Conservation (phyloP, 2,797 vertebrate genomes). For the Gymnocypris eckloni region DNA sequence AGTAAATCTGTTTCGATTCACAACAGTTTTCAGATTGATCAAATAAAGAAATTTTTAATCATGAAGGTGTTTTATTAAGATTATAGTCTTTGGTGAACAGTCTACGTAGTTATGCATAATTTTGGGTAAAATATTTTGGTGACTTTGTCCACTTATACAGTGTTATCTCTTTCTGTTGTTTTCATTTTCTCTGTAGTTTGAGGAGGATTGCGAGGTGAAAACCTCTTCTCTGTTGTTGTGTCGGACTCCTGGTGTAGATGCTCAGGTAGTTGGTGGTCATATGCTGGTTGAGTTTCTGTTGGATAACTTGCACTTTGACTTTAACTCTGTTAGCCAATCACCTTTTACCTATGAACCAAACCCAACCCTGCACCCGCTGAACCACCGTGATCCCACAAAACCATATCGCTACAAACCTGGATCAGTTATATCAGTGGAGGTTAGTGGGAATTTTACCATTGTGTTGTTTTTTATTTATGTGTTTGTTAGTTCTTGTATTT, state of each 20-base stretch:
- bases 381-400: conserved; percentile 83
- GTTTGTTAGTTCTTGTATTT: background rate
- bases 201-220: conserved; percentile 87
- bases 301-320: conserved; percentile 91
- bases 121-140: background rate
- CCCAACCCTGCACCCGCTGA: conserved; percentile 84
- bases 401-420: conserved; percentile 95
- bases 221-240: conserved; percentile 89
- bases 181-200: conserved; percentile 76
- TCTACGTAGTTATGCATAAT: background rate
- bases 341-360: conserved; percentile 89
- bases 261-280: conserved; percentile 69
- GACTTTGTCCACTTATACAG: background rate
- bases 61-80: background rate
- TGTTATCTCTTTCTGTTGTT: conserved; percentile 5
- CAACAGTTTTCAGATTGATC: background rate
- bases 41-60: background rate
- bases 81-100: background rate
- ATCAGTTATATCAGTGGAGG: conserved; percentile 97
- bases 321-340: conserved; percentile 79
- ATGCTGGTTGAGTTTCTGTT: conserved; percentile 90
- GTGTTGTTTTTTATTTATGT: background rate
- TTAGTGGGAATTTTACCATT: conserved; percentile 60
- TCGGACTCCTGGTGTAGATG: conserved; percentile 85
- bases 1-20: background rate